Base-by-base conservation (phyloP, 2,888 invertebrate species). In the Calameuta filiformis region DNA sequence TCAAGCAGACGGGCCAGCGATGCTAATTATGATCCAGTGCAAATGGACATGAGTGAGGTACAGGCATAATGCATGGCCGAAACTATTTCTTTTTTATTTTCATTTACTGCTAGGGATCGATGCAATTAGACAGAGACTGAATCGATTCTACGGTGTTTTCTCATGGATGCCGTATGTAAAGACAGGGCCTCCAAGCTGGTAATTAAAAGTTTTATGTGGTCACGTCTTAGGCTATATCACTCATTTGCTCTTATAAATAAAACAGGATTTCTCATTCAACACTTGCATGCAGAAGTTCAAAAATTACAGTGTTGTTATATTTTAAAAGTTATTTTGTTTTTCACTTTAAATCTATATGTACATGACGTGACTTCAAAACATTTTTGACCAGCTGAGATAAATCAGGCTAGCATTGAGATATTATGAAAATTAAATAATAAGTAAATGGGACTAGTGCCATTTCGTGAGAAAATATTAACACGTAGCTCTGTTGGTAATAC, bases 11-110 rank as follows among this genome's bases (percentile, higher is more conserved):
- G 92, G 76, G 93, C 93, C 73, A 94, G 93, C 80, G 95, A 95
- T 89, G 94, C 94, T 80, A 96, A 96, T 92, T 96, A 96, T 88
- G 96, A 96, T 85, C 94, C 95, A 84, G 95, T 96, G 81, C 95
- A 95, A 90, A 96, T 96, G 96, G 96, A 96, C 86, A 93, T 96
- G 93, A 96, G 96, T 92, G 94, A 94, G 94, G 96, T 94, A 94
- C 84, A 87, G 89, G 81, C 84, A 75, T 84, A 81, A 82, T 81
- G 82, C 82, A 87, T 82, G 82, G 31, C 30, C 34, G 2, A 33
- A 31, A 34, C 33, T 4, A 33, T 31, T 34, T 71, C 12, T 71
- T 34, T 71, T 35, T 74, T 35, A 12, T 35, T 74, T n/a, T 30
- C 23, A 35, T 74, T 74, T 35, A 74, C 23, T 30, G 37, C 12